These are phyloP conservation scores for Zosterops pallidus DNA, from an alignment of 2,113 vertebrate genomes.

Conservation along the genomic window DNA sequence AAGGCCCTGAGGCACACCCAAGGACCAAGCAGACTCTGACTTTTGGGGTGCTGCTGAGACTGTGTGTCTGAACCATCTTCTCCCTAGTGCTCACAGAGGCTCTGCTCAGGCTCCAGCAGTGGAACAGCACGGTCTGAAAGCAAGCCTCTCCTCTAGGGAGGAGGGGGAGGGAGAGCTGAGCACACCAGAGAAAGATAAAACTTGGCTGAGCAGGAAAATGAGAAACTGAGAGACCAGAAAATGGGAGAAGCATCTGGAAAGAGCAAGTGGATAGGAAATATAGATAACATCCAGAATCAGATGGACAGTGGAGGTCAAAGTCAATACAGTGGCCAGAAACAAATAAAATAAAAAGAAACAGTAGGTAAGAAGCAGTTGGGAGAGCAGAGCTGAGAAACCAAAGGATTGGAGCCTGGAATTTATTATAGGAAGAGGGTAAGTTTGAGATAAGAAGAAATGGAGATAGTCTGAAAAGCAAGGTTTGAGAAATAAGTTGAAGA, in stretches of 20 bases:
- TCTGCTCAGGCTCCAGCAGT: neutral
- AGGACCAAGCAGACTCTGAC: neutral
- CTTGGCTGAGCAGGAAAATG: neutral
- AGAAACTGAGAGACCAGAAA: neutral
- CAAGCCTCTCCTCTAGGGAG: neutral
- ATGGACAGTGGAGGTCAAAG: neutral
- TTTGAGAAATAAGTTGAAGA: neutral
- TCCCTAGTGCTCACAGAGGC: neutral
- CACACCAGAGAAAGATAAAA: neutral
- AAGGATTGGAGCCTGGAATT: neutral
- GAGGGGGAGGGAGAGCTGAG: neutral
- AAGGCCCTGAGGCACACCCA: neutral
- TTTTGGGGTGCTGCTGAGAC: neutral
- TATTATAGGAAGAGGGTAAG: neutral
- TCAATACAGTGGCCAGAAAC: neutral
- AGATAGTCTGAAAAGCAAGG: neutral
- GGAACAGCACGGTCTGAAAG: rapidly evolving
- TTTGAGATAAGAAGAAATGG: neutral
- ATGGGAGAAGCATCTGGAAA: neutral
- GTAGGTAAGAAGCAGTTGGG: rapidly evolving
- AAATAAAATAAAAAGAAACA: neutral
- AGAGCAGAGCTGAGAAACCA: neutral
- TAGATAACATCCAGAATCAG: neutral
- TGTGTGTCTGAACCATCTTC: neutral
- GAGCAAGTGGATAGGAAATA: neutral